Base-by-base conservation (phyloP, 2,888 invertebrate genomes). In the Dolichopus griseipennis region DNA sequence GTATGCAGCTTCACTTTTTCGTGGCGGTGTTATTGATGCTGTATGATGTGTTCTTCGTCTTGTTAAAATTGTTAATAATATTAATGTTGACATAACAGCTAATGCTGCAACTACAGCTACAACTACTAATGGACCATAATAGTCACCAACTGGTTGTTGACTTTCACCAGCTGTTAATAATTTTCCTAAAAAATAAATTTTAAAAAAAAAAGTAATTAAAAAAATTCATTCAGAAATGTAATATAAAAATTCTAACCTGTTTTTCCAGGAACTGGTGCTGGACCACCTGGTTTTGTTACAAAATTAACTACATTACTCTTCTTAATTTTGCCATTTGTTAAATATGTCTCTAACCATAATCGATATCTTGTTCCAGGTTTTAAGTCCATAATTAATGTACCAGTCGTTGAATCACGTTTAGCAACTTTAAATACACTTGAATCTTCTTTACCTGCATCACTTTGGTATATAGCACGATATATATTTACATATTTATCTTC, bases 401-500 rank as follows among this genome's bases (percentile, higher is more conserved):
- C 87, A 0, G 88, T 85, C 1, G 86, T 86, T 12, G 88, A 87
- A 76, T 90, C 90, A 68, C 89, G 82, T 75, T 90, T 90, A 12
- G 90, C 89, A 61, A 90, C 86, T 80, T 90, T 90, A 76, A 90
- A 91, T 0, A 87, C 87, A 75, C 87, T 89, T 67, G 84, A 88
- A 75, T 88, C 88, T 74, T 91, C 88, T 74, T 90, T 89, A 61
- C 88, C 89, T 15, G 86, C 85, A 76, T 90, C 90, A 75, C 88
- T 89, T 78, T 90, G 89, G 78, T 90, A 91, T 72, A 93, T 92
- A 1, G 92, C 92, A 68, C 93, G 86, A 82, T 91, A 94, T 75
- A 95, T 92, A 73, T 93, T 91, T 66, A 95, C 92, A 82, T 90
- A 94, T 78, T 94, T 92, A 78, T 94, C 93, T 71, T 93, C 91